A percentile compares a stretch with the other conserved stretches of the same genome.
Conservation (phyloP, 2,797 vertebrate genomes). For the Acrocephalus scirpaceus region DNA sequence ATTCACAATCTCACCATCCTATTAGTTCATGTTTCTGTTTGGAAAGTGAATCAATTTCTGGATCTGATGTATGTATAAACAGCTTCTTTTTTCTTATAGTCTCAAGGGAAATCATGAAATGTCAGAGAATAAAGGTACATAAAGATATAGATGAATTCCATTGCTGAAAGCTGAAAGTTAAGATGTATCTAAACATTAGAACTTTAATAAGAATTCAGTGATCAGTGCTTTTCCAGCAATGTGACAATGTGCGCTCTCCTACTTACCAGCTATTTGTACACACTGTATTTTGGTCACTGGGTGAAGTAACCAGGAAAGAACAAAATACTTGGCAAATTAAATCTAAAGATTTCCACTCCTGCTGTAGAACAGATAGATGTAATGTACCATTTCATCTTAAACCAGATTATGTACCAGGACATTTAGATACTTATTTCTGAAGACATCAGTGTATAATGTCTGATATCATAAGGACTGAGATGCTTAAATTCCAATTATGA, state of each 20-base stretch:
- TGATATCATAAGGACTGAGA: background rate
- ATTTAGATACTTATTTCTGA: constrained; percentile 22
- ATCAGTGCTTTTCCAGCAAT: background rate
- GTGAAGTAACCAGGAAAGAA: background rate
- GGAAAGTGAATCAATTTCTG: constrained; percentile 30
- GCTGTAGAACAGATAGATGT: constrained; percentile 12
- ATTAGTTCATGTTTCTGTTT: constrained; percentile 22
- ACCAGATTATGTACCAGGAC: background rate
- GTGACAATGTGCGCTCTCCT: background rate
- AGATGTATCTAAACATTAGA: background rate
- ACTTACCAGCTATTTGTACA: background rate
- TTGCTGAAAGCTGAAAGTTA: background rate
- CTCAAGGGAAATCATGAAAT: constrained; percentile 22
- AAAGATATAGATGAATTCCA: background rate
- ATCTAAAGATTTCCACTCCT: constrained; percentile 6
- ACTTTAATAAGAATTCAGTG: background rate
- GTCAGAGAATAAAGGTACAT: constrained; percentile 1
- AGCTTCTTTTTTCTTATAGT: background rate
- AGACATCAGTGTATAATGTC: background rate
- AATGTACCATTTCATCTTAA: constrained; percentile 41
- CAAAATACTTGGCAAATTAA: constrained; percentile 5
- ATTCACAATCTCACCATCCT: background rate
- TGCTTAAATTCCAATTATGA: background rate
- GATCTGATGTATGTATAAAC: background rate
- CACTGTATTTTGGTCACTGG: background rate